Base-by-base conservation (phyloP, 2,888 invertebrate species). In the Meganola albula region DNA sequence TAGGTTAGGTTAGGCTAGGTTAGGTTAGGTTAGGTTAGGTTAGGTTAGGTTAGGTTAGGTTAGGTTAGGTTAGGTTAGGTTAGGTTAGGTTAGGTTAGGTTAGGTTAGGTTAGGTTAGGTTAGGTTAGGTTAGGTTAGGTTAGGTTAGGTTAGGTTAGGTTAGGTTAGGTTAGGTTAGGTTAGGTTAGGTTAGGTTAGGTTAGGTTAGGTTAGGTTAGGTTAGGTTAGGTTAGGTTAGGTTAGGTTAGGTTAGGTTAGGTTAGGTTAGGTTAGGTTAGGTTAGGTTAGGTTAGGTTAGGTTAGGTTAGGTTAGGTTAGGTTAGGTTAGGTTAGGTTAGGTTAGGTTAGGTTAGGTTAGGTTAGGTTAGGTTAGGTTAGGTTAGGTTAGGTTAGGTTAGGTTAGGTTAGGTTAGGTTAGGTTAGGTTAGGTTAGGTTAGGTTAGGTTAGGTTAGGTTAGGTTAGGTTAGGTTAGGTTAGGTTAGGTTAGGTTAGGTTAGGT, bases 181-280 rank as follows among this genome's bases (percentile, higher is more conserved):
- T 38, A 34, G 39, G 39, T 39, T 34, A 35, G 34, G 39, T 31
- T 39, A 35, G 35, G 39, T 39, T 39, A 35, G 35, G 38, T 39
- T 39, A 27, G 27, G 33, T 27, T 33, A 30, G 37, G 37, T 41
- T 37, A 37, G 39, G 36, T 39, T 39, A 34, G 34, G 39, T 35
- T 35, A 35, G 34, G 35, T 43, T 43, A 39, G 45, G 45, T 45
- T 45, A 45, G 45, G 45, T 42, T 45, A 48, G 46, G 43, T 47
- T 42, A 40, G 42, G 42, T 38, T 43, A 38, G 38, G 41, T 46
- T 48, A 48, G 47, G 47, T 47, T 47, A 47, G 47, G 46, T 46
- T 46, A 46, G 46, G 46, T 46, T 45, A 43, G 47, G 47, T 47
- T 47, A 47, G 47, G 47, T 43, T 47, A 43, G 42, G 47, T 43